Percentiles rank a stretch among this genome's conserved stretches.
Evolutionary conservation across 1,140 invertebrate species (phyloP).

Genomic region (Phenacoccus solenopsis): DNA sequence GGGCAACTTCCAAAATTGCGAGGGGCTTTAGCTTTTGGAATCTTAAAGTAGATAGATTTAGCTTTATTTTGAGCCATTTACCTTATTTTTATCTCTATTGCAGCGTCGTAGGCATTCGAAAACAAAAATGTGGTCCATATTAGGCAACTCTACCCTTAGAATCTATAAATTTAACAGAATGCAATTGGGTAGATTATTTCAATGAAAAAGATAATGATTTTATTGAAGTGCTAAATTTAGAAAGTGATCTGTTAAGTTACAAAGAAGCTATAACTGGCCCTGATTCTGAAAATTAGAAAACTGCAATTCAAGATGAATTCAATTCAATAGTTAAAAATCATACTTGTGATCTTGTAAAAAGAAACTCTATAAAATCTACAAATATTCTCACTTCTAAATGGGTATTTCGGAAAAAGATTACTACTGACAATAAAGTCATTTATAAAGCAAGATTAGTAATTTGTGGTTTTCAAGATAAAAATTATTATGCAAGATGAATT

Average conservation of each 20-base stretch:
- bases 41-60: too few relatives aligned
- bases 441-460: constrained; percentile 19
- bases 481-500: constrained; percentile 14
- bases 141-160: too few relatives aligned
- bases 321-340: constrained; percentile 11
- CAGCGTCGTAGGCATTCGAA: too few relatives aligned
- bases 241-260: background rate
- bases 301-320: constrained; percentile 3
- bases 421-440: background rate
- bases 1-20: too few relatives aligned
- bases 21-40: too few relatives aligned
- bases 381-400: constrained; percentile 12
- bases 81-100: too few relatives aligned
- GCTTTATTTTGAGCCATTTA: too few relatives aligned
- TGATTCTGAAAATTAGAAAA: background rate
- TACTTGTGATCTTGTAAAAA: background rate
- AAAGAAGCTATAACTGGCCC: background rate
- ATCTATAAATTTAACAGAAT: background rate
- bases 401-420: constrained; percentile 15
- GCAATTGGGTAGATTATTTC: background rate
- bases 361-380: background rate
- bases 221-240: background rate
- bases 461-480: constrained; percentile 19
- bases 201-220: background rate
- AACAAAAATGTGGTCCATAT: too few relatives aligned